Base-by-base conservation (phyloP, 2,797 vertebrate genomes). In the Glyptemys insculpta region DNA sequence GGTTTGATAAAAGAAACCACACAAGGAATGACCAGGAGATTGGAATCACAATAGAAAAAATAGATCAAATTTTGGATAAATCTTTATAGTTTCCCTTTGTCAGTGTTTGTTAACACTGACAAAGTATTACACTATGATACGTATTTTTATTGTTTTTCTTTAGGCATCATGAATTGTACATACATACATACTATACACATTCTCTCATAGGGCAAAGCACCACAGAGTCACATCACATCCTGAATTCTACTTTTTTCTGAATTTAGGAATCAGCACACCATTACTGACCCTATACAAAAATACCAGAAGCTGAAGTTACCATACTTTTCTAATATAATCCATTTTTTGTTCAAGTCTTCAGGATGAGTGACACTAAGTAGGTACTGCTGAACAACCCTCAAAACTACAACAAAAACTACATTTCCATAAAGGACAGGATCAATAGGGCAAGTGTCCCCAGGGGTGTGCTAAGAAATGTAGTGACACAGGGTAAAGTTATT, bases 241-340 rank as follows among this genome's bases (percentile, higher is more conserved):
- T 53, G 87, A 44, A 19, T 41, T 92, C 68, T 50, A 10, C 41
- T 12, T 34, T 34, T 21, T 7, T 87, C 6, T 79, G n/a, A 86
- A 47, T 0, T n/a, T 23, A 0, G 0, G 3, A 44, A 59, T 34
- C 14, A 10, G 78, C 49, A 86, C 4, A 0, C 4, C 50, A 10
- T 56, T 62, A 6, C 44, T 56, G 21, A 59, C 1, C 62, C 52
- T 56, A 52, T 59, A 2, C 0, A 18, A 34, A 49, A 62, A 57
- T 49, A 31, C 3, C 11, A 83, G 12, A 85, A 85, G 82, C 87
- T 57, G 41, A 79, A 15, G 5, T 5, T 74, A 6, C 5, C 72
- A 11, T 44, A 62, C 1, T 2, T 83, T 85, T 81, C 29, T 88
- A 91, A 62, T 85, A 65, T 83, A 81, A 4, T 8, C 44, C 34